These are phyloP conservation scores for Lepidochrysops patricia DNA, from an alignment of 2,888 invertebrate species.

Conservation along the genomic window DNA sequence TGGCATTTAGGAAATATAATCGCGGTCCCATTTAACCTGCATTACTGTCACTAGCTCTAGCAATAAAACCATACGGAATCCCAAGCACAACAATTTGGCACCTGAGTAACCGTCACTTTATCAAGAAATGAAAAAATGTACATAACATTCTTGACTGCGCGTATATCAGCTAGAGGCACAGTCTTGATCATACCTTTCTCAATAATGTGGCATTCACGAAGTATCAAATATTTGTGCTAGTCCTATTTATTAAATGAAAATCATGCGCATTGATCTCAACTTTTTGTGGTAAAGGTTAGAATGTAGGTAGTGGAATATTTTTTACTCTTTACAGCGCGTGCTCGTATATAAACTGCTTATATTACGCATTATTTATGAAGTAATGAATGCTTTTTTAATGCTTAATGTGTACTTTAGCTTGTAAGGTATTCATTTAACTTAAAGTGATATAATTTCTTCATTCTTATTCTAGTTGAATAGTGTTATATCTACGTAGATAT, in stretches of 20 bases:
- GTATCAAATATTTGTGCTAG: too few species aligned
- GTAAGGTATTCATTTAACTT: background rate
- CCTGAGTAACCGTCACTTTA: too few species aligned
- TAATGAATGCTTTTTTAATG: background rate
- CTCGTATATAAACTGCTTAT: background rate
- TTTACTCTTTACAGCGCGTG: background rate
- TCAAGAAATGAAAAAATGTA: too few species aligned
- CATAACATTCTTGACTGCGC: too few species aligned
- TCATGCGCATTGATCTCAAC: background rate
- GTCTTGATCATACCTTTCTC: too few species aligned
- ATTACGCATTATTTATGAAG: background rate
- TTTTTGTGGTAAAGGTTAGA: background rate
- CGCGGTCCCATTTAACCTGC: background rate
- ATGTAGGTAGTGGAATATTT: background rate
- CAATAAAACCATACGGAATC: background rate
- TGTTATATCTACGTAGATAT: too few species aligned
- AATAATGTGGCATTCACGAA: too few species aligned
- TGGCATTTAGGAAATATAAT: background rate
- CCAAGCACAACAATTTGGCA: too few species aligned
- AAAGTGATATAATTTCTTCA: background rate
- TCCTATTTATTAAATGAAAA: background rate
- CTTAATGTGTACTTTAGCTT: background rate
- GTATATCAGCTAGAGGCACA: too few species aligned
- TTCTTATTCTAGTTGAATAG: too few species aligned
- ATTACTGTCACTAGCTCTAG: background rate